These are phyloP conservation scores for Sogatella furcifera DNA, from an alignment of 1,140 invertebrate species.

Conservation along the genomic window DNA sequence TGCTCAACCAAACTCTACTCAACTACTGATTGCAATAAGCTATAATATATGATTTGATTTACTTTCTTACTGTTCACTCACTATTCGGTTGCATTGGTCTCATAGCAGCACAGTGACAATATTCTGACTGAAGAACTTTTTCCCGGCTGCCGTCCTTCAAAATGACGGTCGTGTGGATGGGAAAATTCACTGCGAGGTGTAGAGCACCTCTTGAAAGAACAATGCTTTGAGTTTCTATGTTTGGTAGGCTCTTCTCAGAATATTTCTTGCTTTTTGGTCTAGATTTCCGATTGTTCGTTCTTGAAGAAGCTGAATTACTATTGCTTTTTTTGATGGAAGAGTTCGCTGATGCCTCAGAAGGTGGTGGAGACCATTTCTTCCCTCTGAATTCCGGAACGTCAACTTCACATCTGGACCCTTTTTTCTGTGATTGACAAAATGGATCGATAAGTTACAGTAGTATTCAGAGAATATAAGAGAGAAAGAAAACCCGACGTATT, in stretches of 20 bases:
- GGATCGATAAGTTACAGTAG: too few species aligned
- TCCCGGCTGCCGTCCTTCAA: constrained; percentile 23
- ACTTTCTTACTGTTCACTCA: too few species aligned
- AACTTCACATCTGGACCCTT: constrained; percentile 1
- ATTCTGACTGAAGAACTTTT: constrained; percentile 12
- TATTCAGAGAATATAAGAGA: too few species aligned
- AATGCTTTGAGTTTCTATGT: constrained; percentile 23
- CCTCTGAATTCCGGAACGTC: constrained; percentile 8
- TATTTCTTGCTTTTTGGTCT: too few species aligned
- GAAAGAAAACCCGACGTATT: too few species aligned
- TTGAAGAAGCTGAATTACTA: too few species aligned
- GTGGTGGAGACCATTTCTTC: constrained; percentile 1
- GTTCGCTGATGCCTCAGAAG: neutral
- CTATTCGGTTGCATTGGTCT: neutral
- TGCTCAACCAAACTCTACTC: too few species aligned
- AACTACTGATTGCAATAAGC: too few species aligned
- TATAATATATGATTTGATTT: too few species aligned
- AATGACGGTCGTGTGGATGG: constrained; percentile 27
- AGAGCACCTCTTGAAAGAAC: constrained; percentile 27
- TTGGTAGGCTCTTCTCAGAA: constrained; percentile 10
- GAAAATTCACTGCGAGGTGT: constrained; percentile 31
- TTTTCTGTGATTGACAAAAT: neutral
- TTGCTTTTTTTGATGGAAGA: too few species aligned
- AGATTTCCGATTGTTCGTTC: too few species aligned
- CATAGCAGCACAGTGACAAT: constrained; percentile 1